Percentiles rank a stretch among this genome's conserved stretches.
Conservation (phyloP, 2,797 vertebrate species). For the Scolopax rusticola region DNA sequence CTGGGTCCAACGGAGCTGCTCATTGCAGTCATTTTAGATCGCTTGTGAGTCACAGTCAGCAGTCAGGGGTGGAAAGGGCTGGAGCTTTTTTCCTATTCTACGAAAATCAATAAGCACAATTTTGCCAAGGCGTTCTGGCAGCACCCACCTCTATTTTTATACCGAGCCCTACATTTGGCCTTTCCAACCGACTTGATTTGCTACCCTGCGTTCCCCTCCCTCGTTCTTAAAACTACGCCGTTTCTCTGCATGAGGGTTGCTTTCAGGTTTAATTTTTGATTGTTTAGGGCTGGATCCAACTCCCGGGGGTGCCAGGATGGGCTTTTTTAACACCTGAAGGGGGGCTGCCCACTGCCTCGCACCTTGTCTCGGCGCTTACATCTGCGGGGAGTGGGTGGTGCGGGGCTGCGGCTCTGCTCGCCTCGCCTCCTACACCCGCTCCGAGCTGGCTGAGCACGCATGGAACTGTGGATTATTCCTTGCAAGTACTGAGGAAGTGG, state of each 20-base stretch:
- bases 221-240: neutral
- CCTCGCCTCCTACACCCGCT: conserved; percentile 27
- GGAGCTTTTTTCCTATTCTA: neutral
- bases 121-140: conserved; percentile 34
- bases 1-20: neutral
- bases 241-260: neutral
- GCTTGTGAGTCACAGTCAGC: conserved; percentile 21
- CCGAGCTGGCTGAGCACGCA: neutral
- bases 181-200: neutral
- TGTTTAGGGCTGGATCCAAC: neutral
- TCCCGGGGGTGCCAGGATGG: neutral
- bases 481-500: conserved; percentile 11
- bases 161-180: neutral
- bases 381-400: conserved; percentile 39
- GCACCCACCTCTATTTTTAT: neutral
- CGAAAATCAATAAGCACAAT: conserved; percentile 15
- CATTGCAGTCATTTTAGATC: neutral
- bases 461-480: neutral
- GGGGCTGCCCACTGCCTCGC: conserved; percentile 57
- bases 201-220: neutral
- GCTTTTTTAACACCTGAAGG: conserved; percentile 47
- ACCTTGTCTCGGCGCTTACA: neutral
- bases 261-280: neutral
- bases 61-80: neutral
- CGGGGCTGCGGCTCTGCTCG: neutral